These are phyloP conservation scores for Brachyptera risi DNA, from an alignment of 2,888 invertebrate species.

Conservation along the genomic window DNA sequence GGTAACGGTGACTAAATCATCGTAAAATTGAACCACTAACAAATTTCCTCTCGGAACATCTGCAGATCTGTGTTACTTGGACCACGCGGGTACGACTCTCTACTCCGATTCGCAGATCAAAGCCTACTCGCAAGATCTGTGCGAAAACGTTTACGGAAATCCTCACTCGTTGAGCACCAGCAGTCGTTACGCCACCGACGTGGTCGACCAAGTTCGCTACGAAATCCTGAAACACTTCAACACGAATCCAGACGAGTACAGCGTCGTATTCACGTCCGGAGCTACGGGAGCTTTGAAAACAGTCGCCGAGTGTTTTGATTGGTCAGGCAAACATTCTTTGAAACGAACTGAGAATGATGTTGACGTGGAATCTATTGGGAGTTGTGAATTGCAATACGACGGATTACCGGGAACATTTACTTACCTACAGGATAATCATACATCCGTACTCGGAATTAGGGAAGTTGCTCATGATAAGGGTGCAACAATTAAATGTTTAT, in stretches of 20 bases:
- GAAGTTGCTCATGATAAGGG: slow-evolving; percentile 60
- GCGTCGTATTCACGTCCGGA: slow-evolving; percentile 89
- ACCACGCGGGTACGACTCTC: slow-evolving; percentile 83
- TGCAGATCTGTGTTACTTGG: slow-evolving; percentile 73
- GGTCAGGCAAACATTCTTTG: background rate
- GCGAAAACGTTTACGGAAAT: slow-evolving; percentile 76
- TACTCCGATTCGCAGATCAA: slow-evolving; percentile 74
- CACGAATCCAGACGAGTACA: slow-evolving; percentile 73
- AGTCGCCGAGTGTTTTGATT: slow-evolving; percentile 76
- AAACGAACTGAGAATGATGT: slow-evolving; percentile 3
- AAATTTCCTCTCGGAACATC: background rate
- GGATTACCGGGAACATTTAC: slow-evolving; percentile 58
- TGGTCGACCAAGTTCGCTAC: slow-evolving; percentile 63
- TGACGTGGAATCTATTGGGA: background rate
- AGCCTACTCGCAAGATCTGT: slow-evolving; percentile 59
- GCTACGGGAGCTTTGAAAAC: slow-evolving; percentile 84
- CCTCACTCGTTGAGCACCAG: slow-evolving; percentile 75
- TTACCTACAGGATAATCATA: slow-evolving; percentile 88
- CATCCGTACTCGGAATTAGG: slow-evolving; percentile 91
- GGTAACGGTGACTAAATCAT: too few relatives aligned
- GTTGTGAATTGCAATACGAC: background rate
- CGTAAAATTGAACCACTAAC: too few relatives aligned
- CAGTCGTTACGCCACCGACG: slow-evolving; percentile 75
- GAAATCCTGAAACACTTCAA: slow-evolving; percentile 77
- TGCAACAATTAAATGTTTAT: slow-evolving; percentile 54